Evolutionary conservation across 2,113 vertebrate species (phyloP), one percentile per base, ranked within the genome.

Genomic region (Chrysemys picta): DNA sequence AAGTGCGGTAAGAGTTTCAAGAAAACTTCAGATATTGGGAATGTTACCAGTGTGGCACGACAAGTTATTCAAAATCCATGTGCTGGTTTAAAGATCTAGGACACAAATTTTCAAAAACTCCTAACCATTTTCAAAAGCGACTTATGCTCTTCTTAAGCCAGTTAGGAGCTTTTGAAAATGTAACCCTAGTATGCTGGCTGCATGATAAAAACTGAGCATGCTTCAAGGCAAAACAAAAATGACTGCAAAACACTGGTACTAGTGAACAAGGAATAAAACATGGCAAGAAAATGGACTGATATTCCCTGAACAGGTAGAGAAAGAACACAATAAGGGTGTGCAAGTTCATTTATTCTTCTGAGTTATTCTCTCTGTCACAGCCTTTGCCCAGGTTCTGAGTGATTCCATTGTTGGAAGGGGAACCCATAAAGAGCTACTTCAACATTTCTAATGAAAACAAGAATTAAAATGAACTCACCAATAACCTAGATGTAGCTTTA

Each of bases 1-100:
- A 22, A 87, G 12, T 1, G 4, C 13, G 57, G 50, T 12, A 91
- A 57, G 90, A 89, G 57, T 78, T 82, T 56, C 94, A 93, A 92
- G 88, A 12, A 56, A 76, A 24, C 35, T 91, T n/a, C 86, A 6
- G 65, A 5, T 72, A 38, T 10, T n/a, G 19, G n/a, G 9, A 72
- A 19, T 14, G 49, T 10, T 0, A 1, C 56, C 38, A 50, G 59
- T 9, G 5, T 4, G 5, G n/a, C 27, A 56, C 31, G 27, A 80
- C 69, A 29, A 72, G 53, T 83, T 47, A 79, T 25, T 87, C 45
- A 87, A 45, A 3, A 17, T 42, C 87, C 75, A 72, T 22, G 17
- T 38, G 65, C 0, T 19, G 85, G 69, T 8, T 53, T 65, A 50
- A 50, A 85, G 16, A 87, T 17, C 59, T 76, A 59, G 50, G 81